Evolutionary conservation across 2,888 invertebrate genomes (phyloP).

Genomic region (Caenorhabditis sp.): DNA sequence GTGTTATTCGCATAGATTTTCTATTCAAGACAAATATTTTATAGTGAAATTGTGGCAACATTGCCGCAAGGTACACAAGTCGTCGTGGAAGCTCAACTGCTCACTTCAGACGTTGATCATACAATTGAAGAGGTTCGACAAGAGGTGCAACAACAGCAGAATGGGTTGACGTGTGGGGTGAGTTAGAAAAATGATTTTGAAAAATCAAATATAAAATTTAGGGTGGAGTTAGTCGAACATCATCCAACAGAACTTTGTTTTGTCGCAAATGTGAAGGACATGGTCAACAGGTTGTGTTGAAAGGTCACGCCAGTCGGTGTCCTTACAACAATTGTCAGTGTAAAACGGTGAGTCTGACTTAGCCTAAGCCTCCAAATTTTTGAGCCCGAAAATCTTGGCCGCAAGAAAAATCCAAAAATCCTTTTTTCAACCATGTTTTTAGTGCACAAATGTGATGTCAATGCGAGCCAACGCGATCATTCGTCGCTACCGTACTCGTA

Average conservation of each 20-base stretch:
- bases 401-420: too few species aligned
- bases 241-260: conserved; percentile 59
- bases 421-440: too few species aligned
- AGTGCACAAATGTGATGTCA: conserved; percentile 70
- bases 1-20: background rate
- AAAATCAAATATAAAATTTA: conserved; percentile 6
- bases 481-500: conserved; percentile 66
- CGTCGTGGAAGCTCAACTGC: conserved; percentile 67
- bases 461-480: conserved; percentile 70
- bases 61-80: conserved; percentile 69
- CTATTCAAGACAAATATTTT: too few species aligned
- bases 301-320: conserved; percentile 69
- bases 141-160: conserved; percentile 43
- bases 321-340: conserved; percentile 69
- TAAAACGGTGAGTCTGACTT: too few species aligned
- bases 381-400: too few species aligned
- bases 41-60: conserved; percentile 41
- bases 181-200: background rate
- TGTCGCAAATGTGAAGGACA: conserved; percentile 67
- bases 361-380: too few species aligned
- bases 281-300: conserved; percentile 66
- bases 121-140: conserved; percentile 68
- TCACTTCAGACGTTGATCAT: conserved; percentile 68
- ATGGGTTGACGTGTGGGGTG: conserved; percentile 32
- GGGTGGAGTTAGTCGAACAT: conserved; percentile 24